These are phyloP conservation scores for Nothoprocta pentlandii DNA, from an alignment of 2,113 vertebrate species.

Conservation along the genomic window DNA sequence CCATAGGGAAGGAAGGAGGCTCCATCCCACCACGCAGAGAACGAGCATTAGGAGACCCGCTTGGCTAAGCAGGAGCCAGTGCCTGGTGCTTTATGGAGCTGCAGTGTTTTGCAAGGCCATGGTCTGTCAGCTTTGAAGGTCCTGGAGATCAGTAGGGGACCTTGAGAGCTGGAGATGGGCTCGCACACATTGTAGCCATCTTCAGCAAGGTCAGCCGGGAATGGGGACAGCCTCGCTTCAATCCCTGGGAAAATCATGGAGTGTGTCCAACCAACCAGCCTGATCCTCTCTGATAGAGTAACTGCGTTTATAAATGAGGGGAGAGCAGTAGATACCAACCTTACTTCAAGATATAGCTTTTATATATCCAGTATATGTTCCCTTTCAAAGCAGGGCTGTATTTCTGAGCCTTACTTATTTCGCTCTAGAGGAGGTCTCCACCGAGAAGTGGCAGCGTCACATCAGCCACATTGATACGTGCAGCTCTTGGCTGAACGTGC, in stretches of 20 bases:
- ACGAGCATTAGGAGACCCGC: too few relatives aligned
- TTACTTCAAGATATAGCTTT: neutral
- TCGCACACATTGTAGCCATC: too few relatives aligned
- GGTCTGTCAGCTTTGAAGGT: too few relatives aligned
- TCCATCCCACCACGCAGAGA: too few relatives aligned
- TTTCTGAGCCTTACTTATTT: neutral
- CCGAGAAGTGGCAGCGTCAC: neutral
- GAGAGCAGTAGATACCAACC: rapidly evolving
- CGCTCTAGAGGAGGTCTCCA: neutral
- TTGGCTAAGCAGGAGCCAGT: neutral
- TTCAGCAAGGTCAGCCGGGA: too few relatives aligned
- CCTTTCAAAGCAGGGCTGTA: neutral
- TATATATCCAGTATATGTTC: neutral
- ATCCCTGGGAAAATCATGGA: too few relatives aligned
- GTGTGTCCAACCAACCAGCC: neutral
- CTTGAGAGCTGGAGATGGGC: too few relatives aligned
- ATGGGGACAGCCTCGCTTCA: too few relatives aligned
- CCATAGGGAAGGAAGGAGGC: neutral
- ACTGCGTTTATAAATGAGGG: neutral
- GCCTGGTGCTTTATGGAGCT: too few relatives aligned
- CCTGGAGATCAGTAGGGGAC: too few relatives aligned
- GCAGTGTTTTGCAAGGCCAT: neutral
- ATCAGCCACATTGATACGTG: neutral
- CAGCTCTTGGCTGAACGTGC: neutral
- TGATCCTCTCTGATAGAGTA: neutral